Conservation (phyloP, 2,888 invertebrate species). For the Tetropium fuscum region DNA sequence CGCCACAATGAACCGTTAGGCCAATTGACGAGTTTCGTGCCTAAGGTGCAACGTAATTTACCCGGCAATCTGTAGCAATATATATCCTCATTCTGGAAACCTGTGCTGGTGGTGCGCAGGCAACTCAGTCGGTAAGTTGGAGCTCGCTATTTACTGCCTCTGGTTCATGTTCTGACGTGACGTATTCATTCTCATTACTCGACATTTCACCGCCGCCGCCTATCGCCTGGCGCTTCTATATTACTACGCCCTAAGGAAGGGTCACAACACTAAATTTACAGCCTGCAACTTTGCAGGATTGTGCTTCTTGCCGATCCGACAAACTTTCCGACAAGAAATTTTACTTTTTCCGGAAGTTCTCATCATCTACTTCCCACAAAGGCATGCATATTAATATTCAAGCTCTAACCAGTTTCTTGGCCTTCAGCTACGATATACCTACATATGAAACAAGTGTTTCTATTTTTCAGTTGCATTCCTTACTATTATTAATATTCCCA, state of each 20-base stretch:
- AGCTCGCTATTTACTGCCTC: constrained; percentile 60
- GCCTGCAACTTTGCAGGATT: constrained; percentile 61
- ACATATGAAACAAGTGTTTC: too few relatives aligned
- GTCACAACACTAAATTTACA: constrained; percentile 58
- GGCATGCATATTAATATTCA: constrained; percentile 42
- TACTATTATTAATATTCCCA: too few relatives aligned
- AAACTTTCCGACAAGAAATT: constrained; percentile 53
- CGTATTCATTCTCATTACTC: constrained; percentile 64
- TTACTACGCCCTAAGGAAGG: constrained; percentile 58
- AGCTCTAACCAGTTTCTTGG: constrained; percentile 22
- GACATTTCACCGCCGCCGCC: constrained; percentile 61
- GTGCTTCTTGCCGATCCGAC: constrained; percentile 52
- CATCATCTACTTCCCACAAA: constrained; percentile 47
- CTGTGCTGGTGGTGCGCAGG: constrained; percentile 31
- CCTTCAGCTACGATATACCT: too few relatives aligned
- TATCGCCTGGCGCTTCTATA: constrained; percentile 51
- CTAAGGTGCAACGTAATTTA: constrained; percentile 56
- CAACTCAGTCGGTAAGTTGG: constrained; percentile 49
- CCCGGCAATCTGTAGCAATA: constrained; percentile 61
- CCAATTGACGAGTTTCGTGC: constrained; percentile 22
- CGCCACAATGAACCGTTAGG: background rate
- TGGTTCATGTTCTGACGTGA: constrained; percentile 62
- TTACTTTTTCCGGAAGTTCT: constrained; percentile 55
- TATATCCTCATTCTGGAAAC: constrained; percentile 51
- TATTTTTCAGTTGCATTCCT: constrained; percentile 37